These are phyloP conservation scores for Chaetogeoica ovagalla DNA, from an alignment of 2,888 invertebrate genomes.

Conservation along the genomic window DNA sequence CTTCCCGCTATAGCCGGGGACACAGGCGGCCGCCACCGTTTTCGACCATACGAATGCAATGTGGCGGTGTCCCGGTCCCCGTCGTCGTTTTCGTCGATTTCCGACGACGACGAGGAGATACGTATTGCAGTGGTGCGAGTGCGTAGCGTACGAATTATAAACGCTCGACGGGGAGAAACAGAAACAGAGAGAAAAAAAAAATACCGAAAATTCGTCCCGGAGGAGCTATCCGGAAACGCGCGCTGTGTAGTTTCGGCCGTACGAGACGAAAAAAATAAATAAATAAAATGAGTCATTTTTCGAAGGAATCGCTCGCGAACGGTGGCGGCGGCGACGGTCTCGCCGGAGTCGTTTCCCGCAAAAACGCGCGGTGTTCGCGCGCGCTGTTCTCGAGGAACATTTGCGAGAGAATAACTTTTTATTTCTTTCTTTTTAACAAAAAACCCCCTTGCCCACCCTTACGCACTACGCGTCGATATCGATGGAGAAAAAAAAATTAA, in stretches of 20 bases:
- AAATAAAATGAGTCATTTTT: conserved; percentile 40
- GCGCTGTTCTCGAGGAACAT: background rate
- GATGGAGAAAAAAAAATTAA: too few species aligned
- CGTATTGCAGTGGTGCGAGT: too few species aligned
- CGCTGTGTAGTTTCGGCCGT: background rate
- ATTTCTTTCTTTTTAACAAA: background rate
- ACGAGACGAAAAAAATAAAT: background rate
- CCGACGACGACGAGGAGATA: too few species aligned
- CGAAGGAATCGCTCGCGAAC: conserved; percentile 1
- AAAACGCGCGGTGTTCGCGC: background rate
- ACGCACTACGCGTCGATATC: background rate
- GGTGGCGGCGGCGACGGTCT: too few species aligned
- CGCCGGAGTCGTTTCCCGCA: conserved; percentile 36
- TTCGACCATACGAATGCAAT: too few species aligned
- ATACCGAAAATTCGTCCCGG: too few species aligned
- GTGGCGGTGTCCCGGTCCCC: too few species aligned
- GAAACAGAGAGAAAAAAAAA: background rate
- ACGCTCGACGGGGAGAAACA: too few species aligned
- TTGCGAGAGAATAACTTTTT: background rate
- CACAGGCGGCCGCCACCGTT: too few species aligned
- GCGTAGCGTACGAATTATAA: too few species aligned
- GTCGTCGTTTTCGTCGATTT: too few species aligned
- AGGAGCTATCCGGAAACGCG: too few species aligned
- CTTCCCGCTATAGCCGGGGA: background rate
- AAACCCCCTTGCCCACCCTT: background rate